Percentiles rank a stretch among this genome's conserved stretches.
Evolutionary conservation across 2,888 invertebrate species (phyloP).

Genomic region (Philaethria dido): DNA sequence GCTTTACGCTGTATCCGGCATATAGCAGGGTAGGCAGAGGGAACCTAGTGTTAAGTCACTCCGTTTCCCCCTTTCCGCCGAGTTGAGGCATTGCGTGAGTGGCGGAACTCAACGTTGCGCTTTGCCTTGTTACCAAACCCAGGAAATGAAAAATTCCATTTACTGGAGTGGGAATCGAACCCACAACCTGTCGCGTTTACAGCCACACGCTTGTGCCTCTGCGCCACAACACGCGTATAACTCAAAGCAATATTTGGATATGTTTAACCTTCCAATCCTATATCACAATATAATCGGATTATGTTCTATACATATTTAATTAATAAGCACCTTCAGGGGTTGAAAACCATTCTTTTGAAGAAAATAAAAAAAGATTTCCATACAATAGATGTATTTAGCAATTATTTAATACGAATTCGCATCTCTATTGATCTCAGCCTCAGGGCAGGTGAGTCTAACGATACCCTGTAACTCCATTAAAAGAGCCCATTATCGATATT

Average conservation of each 20-base stretch:
- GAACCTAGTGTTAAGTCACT: too few relatives aligned
- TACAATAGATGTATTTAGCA: conserved; percentile 33
- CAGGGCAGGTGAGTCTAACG: conserved; percentile 41
- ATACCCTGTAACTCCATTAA: conserved; percentile 40
- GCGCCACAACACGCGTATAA: too few relatives aligned
- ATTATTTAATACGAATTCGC: conserved; percentile 36
- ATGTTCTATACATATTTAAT: conserved; percentile 7
- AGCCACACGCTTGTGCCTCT: too few relatives aligned
- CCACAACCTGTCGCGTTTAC: too few relatives aligned
- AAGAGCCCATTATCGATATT: conserved; percentile 50
- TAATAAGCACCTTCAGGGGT: conserved; percentile 19
- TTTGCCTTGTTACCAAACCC: too few relatives aligned
- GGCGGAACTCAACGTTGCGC: too few relatives aligned
- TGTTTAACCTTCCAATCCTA: conserved; percentile 1
- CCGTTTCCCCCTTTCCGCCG: too few relatives aligned
- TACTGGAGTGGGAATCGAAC: too few relatives aligned
- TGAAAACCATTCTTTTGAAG: conserved; percentile 18
- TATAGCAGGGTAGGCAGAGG: too few relatives aligned
- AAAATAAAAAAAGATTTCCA: conserved; percentile 23
- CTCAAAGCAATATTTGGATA: not conserved
- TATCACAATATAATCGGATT: conserved; percentile 2
- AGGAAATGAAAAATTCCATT: too few relatives aligned
- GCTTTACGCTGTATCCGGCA: too few relatives aligned
- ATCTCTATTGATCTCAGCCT: conserved; percentile 33
- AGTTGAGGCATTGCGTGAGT: too few relatives aligned